phyloP scores from a whole-genome alignment of 2,888 invertebrate genomes.

The Adineta ricciae region DNA sequence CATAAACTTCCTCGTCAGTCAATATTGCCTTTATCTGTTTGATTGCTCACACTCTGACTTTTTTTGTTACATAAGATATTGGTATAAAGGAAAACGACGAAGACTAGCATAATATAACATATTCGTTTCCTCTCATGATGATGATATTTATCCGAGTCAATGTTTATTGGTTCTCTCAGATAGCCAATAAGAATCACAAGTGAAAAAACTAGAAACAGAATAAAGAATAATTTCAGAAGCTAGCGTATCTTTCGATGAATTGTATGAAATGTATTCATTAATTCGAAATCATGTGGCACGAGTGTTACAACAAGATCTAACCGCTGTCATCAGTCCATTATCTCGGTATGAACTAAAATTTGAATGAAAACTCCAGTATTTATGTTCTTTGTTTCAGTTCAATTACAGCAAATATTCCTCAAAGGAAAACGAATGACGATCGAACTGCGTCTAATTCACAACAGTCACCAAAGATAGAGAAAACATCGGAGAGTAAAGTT shows the following conservation, averaged over 20 bases:
- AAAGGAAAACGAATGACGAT: neutral
- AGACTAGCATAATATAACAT: too few relatives aligned
- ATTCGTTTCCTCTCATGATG: too few relatives aligned
- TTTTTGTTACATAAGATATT: slow-evolving; percentile 12
- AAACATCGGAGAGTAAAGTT: neutral
- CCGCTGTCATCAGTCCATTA: neutral
- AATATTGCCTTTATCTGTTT: slow-evolving; percentile 22
- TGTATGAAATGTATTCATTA: slow-evolving; percentile 8
- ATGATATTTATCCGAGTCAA: too few relatives aligned
- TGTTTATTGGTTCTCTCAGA: too few relatives aligned
- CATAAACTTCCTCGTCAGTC: slow-evolving; percentile 25
- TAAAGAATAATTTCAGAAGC: neutral
- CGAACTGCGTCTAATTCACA: neutral
- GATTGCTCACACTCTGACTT: too few relatives aligned
- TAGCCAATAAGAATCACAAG: neutral
- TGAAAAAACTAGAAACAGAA: neutral
- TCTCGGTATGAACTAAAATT: neutral
- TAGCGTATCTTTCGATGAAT: neutral
- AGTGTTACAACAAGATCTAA: neutral
- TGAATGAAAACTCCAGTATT: too few relatives aligned
- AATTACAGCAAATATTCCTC: neutral
- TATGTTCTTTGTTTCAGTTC: neutral
- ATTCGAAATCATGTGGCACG: neutral
- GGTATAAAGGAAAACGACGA: too few relatives aligned
- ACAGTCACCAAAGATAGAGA: neutral